Percentiles rank a stretch among this genome's conserved stretches.
Evolutionary conservation across 2,797 vertebrate genomes (phyloP).

Genomic region (Otolemur crassicaudatus): DNA sequence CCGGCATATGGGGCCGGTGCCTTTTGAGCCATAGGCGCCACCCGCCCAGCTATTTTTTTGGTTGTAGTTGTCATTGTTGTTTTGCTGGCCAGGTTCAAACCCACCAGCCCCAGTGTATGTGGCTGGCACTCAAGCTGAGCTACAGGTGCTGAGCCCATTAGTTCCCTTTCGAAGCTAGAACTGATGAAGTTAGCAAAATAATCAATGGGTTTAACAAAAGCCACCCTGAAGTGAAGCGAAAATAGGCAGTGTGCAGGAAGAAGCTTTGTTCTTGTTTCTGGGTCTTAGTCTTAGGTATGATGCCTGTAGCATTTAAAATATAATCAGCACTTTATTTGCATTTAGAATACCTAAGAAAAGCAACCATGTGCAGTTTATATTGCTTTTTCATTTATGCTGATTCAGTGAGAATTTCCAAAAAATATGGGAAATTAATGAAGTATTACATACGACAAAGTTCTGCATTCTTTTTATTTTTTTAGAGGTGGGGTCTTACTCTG

Average conservation of each 20-base stretch:
- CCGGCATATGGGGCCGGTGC: too few species aligned
- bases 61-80: too few species aligned
- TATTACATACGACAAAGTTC: rapidly evolving
- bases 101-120: too few species aligned
- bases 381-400: not conserved
- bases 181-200: not conserved
- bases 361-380: not conserved
- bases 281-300: not conserved
- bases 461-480: not conserved
- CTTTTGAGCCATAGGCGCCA: too few species aligned
- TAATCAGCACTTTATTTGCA: not conserved
- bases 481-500: not conserved
- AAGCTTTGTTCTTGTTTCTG: not conserved
- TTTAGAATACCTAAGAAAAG: not conserved
- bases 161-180: not conserved
- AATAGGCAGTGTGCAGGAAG: not conserved
- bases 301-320: not conserved
- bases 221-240: not conserved
- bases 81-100: too few species aligned
- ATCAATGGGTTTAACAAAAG: not conserved
- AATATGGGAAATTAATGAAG: not conserved
- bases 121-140: too few species aligned
- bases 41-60: too few species aligned
- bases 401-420: not conserved
- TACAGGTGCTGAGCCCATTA: too few species aligned